Percentiles rank a stretch among this genome's conserved stretches.
Conservation (phyloP, 2,888 invertebrate genomes). For the Agonum fuliginosum region DNA sequence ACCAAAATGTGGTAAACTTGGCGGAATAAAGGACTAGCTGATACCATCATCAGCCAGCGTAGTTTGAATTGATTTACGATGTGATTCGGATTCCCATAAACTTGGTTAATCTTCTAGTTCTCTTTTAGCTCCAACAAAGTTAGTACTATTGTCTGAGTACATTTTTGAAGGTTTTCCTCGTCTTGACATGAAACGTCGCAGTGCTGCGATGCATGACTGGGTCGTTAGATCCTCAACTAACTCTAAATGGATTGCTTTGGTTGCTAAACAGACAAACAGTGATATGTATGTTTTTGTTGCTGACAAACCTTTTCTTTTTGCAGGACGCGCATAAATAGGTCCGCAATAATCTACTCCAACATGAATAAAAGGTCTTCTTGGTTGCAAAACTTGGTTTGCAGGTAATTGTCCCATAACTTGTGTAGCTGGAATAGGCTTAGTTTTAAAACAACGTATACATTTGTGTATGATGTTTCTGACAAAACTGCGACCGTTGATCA, state of each 20-base stretch:
- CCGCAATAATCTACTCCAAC: neutral
- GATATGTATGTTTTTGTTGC: neutral
- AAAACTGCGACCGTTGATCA: neutral
- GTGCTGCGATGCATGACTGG: neutral
- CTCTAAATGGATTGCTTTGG: neutral
- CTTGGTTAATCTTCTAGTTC: neutral
- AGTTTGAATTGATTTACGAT: neutral
- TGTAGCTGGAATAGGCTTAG: neutral
- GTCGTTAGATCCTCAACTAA: neutral
- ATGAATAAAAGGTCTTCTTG: neutral
- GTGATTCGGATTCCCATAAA: neutral
- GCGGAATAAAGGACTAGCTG: neutral
- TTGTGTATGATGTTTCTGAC: no score
- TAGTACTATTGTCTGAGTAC: neutral
- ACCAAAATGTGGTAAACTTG: neutral
- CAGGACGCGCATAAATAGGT: neutral
- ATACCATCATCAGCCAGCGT: neutral
- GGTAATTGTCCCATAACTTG: neutral
- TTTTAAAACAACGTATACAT: neutral
- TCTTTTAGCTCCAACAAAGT: slow-evolving; percentile 6
- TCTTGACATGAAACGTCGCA: neutral
- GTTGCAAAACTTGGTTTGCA: neutral
- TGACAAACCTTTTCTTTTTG: neutral
- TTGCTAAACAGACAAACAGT: neutral
- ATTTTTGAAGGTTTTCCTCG: neutral